Evolutionary conservation across 1,140 invertebrate genomes (phyloP).

Genomic region (Brachionus sp.): DNA sequence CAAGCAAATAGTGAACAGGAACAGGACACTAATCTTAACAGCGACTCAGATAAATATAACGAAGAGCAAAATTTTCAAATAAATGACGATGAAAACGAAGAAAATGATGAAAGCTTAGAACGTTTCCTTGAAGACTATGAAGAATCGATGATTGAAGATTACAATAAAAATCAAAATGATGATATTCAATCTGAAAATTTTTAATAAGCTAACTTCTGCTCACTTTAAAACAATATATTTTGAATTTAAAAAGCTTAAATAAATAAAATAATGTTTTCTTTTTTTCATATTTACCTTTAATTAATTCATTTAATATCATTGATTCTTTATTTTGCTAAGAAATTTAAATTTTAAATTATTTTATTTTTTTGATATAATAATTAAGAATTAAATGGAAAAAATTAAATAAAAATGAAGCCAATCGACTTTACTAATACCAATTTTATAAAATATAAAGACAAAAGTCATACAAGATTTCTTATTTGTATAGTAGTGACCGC

Average conservation of each 20-base stretch:
- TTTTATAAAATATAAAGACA: not conserved
- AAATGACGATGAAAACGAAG: no score
- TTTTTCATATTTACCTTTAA: not conserved
- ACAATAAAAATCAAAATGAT: no score
- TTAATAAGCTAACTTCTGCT: no score
- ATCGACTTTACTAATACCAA: not conserved
- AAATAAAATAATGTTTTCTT: not conserved
- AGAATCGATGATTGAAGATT: no score
- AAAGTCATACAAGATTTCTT: not conserved
- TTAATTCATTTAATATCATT: not conserved
- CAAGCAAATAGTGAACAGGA: no score
- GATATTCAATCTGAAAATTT: no score
- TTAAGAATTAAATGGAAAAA: not conserved
- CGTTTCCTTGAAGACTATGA: no score
- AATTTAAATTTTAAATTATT: not conserved
- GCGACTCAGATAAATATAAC: no score
- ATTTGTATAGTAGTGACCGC: not conserved
- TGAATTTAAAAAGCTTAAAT: not conserved
- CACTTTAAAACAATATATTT: not conserved
- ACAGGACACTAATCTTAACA: no score
- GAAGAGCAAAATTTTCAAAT: no score
- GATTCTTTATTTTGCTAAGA: not conserved
- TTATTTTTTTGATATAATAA: not conserved
- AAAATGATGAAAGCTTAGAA: no score
- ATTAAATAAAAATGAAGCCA: not conserved